phyloP scores from a whole-genome alignment of 2,797 vertebrate species.

The Bradypodion ventrale region DNA sequence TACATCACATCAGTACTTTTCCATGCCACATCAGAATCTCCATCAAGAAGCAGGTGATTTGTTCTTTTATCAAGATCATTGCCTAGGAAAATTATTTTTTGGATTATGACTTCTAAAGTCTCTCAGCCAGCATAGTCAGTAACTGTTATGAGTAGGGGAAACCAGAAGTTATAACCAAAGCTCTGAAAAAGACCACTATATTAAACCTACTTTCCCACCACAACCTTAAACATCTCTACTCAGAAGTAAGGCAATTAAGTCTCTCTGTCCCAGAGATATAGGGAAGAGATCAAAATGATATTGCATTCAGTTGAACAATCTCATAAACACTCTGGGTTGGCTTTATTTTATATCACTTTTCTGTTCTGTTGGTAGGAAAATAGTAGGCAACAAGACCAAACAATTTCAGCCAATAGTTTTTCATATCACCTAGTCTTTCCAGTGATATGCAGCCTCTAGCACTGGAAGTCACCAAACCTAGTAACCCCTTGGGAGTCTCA shows the following conservation, averaged over 20 bases:
- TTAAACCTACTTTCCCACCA: not conserved
- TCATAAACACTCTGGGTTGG: not conserved
- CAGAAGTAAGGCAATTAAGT: not conserved
- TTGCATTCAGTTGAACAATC: not conserved
- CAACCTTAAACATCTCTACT: not conserved
- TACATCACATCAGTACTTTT: not conserved
- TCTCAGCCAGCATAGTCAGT: too few species aligned
- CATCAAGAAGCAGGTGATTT: not conserved
- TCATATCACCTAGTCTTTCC: not conserved
- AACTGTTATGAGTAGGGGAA: too few species aligned
- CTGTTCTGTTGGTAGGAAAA: not conserved
- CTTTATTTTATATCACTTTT: not conserved
- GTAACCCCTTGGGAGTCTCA: not conserved
- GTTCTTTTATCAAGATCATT: not conserved
- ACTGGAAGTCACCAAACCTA: not conserved
- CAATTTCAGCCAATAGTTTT: not conserved
- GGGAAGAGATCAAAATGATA: not conserved
- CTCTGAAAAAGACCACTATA: too few species aligned
- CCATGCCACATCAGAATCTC: not conserved
- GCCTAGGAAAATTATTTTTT: too few species aligned
- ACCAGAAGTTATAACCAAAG: too few species aligned
- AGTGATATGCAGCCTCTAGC: not conserved
- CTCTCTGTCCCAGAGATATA: not conserved
- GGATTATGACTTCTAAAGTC: too few species aligned
- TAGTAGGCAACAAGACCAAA: not conserved